Evolutionary conservation across 2,113 vertebrate species (phyloP).

Genomic region (Spea multiplicata): DNA sequence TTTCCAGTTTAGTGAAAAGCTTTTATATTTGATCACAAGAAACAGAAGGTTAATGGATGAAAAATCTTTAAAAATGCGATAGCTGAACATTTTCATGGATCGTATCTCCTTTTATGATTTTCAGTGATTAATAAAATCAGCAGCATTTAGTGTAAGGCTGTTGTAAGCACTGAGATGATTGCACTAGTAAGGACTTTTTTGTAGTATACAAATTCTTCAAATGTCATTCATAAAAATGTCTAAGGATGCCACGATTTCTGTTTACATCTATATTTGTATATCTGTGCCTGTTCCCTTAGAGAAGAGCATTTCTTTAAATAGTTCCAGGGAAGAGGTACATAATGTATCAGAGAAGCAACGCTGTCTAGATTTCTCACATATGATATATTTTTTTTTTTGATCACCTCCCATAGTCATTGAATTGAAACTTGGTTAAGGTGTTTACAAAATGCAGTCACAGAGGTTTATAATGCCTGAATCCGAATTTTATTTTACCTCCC

Average conservation of each 20-base stretch:
- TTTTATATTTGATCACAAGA: constrained; percentile 2
- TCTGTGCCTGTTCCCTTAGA: not conserved
- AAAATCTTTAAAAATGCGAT: constrained; percentile 1
- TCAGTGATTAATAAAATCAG: constrained; percentile 6
- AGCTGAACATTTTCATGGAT: not conserved
- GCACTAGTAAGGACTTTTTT: constrained; percentile 6
- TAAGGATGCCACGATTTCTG: not conserved
- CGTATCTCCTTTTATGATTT: not conserved
- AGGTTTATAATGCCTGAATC: too few species aligned
- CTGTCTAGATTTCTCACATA: too few species aligned
- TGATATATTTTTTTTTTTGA: too few species aligned
- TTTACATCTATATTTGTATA: not conserved
- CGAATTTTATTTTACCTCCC: too few species aligned
- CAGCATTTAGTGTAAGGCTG: not conserved
- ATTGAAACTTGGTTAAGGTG: too few species aligned
- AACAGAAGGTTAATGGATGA: constrained; percentile 27
- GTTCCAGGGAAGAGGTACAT: too few species aligned
- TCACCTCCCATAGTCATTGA: too few species aligned
- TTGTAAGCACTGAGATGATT: constrained; percentile 11
- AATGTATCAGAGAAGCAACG: too few species aligned
- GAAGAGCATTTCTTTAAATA: too few species aligned
- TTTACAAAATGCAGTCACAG: too few species aligned
- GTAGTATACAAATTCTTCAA: constrained; percentile 7
- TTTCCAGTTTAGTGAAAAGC: constrained; percentile 29
- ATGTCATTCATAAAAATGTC: constrained; percentile 42